These are phyloP conservation scores for Acestrorhynchus altus DNA, from an alignment of 2,797 vertebrate species.

Conservation along the genomic window DNA sequence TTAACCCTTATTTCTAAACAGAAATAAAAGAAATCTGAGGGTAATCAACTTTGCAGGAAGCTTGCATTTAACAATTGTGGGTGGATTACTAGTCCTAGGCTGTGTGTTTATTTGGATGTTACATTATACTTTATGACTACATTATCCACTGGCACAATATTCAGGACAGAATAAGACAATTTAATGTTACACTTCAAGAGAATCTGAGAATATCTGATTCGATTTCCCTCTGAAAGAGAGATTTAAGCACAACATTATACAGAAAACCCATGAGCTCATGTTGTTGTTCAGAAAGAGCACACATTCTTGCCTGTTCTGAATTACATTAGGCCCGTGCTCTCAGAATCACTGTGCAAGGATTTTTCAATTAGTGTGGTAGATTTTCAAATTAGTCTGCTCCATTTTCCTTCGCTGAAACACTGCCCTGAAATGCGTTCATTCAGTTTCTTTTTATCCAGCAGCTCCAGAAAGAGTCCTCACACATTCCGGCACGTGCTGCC, in stretches of 20 bases:
- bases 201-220: conserved; percentile 55
- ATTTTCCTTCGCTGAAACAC: conserved; percentile 9
- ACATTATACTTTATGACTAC: no score
- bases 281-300: conserved; percentile 24
- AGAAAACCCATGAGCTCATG: conserved; percentile 47
- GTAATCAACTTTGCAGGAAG: no score
- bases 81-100: neutral
- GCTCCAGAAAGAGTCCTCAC: conserved; percentile 32
- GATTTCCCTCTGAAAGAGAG: conserved; percentile 52
- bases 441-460: conserved; percentile 28
- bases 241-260: conserved; percentile 57
- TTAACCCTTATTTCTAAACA: no score
- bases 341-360: conserved; percentile 55
- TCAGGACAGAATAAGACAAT: conserved; percentile 28
- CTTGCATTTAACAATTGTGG: neutral
- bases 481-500: conserved; percentile 40
- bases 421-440: conserved; percentile 23
- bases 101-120: conserved; percentile 20
- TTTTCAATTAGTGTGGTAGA: conserved; percentile 22
- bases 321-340: conserved; percentile 56
- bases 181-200: conserved; percentile 47
- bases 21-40: no score
- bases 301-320: conserved; percentile 40
- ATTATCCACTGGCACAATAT: neutral
- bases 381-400: conserved; percentile 17